Percentiles rank a stretch among this genome's conserved stretches.
Conservation (phyloP, 1,140 invertebrate species). For the Amyelois transitella region DNA sequence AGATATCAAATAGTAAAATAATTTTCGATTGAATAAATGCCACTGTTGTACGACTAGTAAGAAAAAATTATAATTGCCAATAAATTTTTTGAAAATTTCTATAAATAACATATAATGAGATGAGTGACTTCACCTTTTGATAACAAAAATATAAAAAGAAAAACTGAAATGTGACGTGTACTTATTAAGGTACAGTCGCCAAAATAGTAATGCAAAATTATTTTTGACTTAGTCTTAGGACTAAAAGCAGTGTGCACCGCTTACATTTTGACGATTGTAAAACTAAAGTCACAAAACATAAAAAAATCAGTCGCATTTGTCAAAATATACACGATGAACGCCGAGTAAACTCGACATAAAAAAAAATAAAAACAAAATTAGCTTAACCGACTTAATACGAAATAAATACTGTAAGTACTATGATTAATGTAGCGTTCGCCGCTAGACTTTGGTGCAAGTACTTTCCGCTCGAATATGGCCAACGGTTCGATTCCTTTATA, state of each 20-base stretch:
- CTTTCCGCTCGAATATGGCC: conserved; percentile 49
- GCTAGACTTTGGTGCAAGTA: conserved; percentile 58
- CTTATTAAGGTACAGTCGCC: neutral
- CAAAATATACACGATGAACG: conserved; percentile 24
- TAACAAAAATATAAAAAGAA: neutral
- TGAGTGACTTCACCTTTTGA: neutral
- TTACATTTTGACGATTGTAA: neutral
- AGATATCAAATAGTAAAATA: neutral
- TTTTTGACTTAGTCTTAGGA: neutral
- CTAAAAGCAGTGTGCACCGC: neutral
- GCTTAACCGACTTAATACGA: conserved; percentile 49
- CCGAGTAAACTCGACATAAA: conserved; percentile 24
- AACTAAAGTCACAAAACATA: conserved; percentile 10
- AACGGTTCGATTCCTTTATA: conserved; percentile 57
- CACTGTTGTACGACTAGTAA: conserved; percentile 31
- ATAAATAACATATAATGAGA: neutral
- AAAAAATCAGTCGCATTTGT: conserved; percentile 41
- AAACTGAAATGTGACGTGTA: neutral
- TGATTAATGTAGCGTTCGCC: conserved; percentile 27
- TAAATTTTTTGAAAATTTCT: conserved; percentile 4
- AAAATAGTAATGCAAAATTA: neutral
- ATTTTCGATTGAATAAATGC: conserved; percentile 30
- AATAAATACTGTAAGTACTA: conserved; percentile 74
- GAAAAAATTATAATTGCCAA: conserved; percentile 22
- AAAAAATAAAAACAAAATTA: conserved; percentile 36